phyloP scores from a whole-genome alignment of 2,797 vertebrate genomes.

The Muscicapa striata region DNA sequence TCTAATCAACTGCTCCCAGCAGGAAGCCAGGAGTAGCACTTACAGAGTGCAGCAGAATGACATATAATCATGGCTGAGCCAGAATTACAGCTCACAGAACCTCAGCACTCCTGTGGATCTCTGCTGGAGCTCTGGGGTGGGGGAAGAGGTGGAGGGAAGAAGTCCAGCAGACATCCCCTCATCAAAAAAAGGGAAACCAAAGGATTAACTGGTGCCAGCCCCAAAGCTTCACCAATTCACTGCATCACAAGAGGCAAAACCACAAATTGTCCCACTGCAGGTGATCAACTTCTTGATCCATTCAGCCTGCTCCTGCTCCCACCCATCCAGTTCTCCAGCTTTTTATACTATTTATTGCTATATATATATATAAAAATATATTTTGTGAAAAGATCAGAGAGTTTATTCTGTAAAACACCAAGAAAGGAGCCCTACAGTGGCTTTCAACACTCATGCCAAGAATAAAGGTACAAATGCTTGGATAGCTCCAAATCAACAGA shows the following conservation, averaged over 20 bases:
- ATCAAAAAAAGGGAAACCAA: neutral
- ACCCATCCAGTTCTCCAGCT: neutral
- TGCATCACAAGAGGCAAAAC: neutral
- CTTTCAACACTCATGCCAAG: neutral
- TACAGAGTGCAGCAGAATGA: constrained; percentile 18
- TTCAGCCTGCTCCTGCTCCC: neutral
- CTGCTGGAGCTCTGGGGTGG: neutral
- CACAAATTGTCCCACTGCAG: neutral
- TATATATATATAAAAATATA: neutral
- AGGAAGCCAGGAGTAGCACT: constrained; percentile 45
- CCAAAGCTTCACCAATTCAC: neutral
- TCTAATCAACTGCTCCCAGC: constrained; percentile 48
- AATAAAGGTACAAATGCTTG: neutral
- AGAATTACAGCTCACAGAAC: constrained; percentile 41
- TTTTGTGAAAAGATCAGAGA: neutral
- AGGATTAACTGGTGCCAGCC: neutral
- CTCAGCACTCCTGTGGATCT: constrained; percentile 31
- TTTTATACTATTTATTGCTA: neutral
- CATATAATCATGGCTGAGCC: constrained; percentile 32
- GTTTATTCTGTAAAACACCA: neutral
- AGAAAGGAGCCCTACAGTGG: neutral
- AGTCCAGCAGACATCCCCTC: neutral
- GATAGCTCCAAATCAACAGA: neutral
- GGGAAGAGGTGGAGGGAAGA: neutral
- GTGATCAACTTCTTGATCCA: neutral